phyloP scores from a whole-genome alignment of 30 jellyfish, hydroid and myxozoan genomes.

The Chrysaora quinquecirrha region DNA sequence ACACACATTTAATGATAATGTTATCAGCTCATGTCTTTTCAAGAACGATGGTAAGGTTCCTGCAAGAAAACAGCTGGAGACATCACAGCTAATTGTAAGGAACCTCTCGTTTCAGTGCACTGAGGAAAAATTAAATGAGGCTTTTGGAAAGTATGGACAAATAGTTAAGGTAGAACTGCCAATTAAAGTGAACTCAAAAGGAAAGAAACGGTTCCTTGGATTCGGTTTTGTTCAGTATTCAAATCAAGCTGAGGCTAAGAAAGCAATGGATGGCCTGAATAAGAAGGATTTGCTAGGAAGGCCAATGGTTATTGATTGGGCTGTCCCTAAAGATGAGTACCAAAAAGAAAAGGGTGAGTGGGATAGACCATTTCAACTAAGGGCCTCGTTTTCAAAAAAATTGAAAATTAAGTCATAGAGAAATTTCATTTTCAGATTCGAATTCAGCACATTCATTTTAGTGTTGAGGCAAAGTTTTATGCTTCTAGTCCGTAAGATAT shows the following conservation, averaged over 20 bases:
- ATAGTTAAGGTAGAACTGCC: slow-evolving; percentile 73
- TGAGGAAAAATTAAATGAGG: slow-evolving; percentile 57
- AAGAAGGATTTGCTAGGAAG: slow-evolving; percentile 70
- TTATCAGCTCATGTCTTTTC: slow-evolving; percentile 62
- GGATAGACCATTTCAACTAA: too few species aligned
- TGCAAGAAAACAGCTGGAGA: slow-evolving; percentile 44
- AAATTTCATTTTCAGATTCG: too few species aligned
- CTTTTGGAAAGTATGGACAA: slow-evolving; percentile 65
- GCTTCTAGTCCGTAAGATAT: too few species aligned
- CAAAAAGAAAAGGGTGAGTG: slow-evolving; percentile 34
- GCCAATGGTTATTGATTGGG: slow-evolving; percentile 96
- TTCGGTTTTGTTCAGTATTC: slow-evolving; percentile 88
- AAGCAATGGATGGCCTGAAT: slow-evolving; percentile 82
- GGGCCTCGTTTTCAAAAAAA: too few species aligned
- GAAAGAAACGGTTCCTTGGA: slow-evolving; percentile 60
- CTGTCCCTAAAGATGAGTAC: slow-evolving; percentile 82
- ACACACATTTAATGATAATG: slow-evolving; percentile 23
- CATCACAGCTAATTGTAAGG: slow-evolving; percentile 80
- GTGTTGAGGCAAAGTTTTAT: too few species aligned
- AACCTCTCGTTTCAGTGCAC: slow-evolving; percentile 77
- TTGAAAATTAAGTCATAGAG: too few species aligned
- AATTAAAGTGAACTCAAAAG: slow-evolving; percentile 28
- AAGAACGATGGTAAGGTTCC: slow-evolving; percentile 75
- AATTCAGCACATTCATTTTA: too few species aligned
- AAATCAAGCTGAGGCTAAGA: slow-evolving; percentile 61